phyloP scores from a whole-genome alignment of 1,140 invertebrate genomes.

The Proctacanthus coquilletti region DNA sequence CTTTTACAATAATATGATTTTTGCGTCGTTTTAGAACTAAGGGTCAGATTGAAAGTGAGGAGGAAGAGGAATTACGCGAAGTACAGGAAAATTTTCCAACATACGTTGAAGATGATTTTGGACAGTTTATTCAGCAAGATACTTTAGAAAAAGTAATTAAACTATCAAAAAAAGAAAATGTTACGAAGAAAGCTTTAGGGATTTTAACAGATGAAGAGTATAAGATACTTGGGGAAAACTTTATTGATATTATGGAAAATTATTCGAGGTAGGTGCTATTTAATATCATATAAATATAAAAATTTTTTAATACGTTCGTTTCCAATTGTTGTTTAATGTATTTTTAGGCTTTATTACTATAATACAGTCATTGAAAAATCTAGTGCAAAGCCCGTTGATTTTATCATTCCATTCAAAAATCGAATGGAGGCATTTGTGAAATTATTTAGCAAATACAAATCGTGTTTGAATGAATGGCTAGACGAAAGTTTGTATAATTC shows the following conservation, averaged over 20 bases:
- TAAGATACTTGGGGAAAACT: slow-evolving; percentile 17
- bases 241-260: slow-evolving; percentile 18
- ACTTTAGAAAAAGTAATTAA: slow-evolving; percentile 27
- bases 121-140: slow-evolving; percentile 37
- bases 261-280: slow-evolving; percentile 10
- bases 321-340: not conserved
- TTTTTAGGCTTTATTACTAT: slow-evolving; percentile 9
- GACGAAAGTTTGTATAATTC: slow-evolving; percentile 18
- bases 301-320: slow-evolving; percentile 1
- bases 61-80: slow-evolving; percentile 53
- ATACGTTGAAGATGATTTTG: slow-evolving; percentile 50
- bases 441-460: slow-evolving; percentile 16
- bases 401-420: slow-evolving; percentile 12
- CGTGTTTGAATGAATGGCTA: slow-evolving; percentile 12
- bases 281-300: too few species aligned
- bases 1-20: too few species aligned
- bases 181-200: slow-evolving; percentile 9
- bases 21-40: slow-evolving; percentile 33
- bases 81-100: slow-evolving; percentile 63
- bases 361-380: slow-evolving; percentile 4
- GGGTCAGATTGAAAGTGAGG: slow-evolving; percentile 50
- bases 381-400: slow-evolving; percentile 4
- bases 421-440: slow-evolving; percentile 20
- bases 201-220: slow-evolving; percentile 23
- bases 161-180: slow-evolving; percentile 10